Base-by-base conservation (phyloP, 2,797 vertebrate genomes). In the Glossophaga mutica region DNA sequence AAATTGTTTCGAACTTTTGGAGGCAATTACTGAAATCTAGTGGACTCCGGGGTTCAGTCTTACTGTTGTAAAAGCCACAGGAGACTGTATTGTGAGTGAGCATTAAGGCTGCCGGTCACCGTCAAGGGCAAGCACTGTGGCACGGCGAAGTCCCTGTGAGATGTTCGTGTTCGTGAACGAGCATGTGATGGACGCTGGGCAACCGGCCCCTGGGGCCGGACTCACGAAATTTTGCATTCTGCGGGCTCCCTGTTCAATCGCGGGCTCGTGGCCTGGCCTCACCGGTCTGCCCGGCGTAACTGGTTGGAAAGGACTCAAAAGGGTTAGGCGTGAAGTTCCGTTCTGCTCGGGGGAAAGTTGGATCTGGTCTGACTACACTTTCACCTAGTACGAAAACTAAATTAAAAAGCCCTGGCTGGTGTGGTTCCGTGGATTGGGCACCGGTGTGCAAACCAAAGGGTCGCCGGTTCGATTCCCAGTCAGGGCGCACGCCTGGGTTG, bases 261-360 rank as follows among this genome's bases (percentile, higher is more conserved):
- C 76, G 48, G 71, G 24, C 48, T 42, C 67, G 79, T 77, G 59
- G 12, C 93, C 65, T 50, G n/a, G 90, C 9, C 84, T 37, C 52
- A 37, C 24, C 37, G 84, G 52, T 62, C 9, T 81, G 26, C 5
- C 26, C 50, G 1, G 57, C 84, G 82, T 85, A 79, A 90, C 24
- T 90, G 2, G 7, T 10, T 77, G 5, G 5, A 65, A 3, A 34
- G 4, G n/a, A 83, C 2, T 90, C 82, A 96, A 95, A 92, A 16
- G 22, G 24, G 88, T 92, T 94, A 96, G 2, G 22, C 91, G 1
- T 24, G 79, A 95, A 90, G 3, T 7, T 78, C 0, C 32, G 2
- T 86, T 96, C 79, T 96, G 10, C 19, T 94, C 93, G 93, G 57
- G 57, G 95, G 62, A 96, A 88, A 96, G 68, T 18, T 9, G 83